A percentile compares a stretch with the other conserved stretches of the same genome.
These are phyloP conservation scores for Hylaeus anthracinus DNA, from an alignment of 1,140 invertebrate species.

Conservation along the genomic window DNA sequence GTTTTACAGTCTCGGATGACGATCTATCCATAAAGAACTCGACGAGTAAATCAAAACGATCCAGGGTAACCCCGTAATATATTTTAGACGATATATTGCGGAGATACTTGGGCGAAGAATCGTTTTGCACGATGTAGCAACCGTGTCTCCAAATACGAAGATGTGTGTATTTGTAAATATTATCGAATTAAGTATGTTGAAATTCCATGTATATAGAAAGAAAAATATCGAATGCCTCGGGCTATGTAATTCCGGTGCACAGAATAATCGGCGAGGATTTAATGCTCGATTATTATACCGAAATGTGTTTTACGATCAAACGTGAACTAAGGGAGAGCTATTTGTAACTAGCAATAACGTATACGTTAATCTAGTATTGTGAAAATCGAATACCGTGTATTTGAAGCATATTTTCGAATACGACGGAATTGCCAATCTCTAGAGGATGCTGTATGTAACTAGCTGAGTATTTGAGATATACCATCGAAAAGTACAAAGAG, in stretches of 20 bases:
- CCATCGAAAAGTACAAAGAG: slow-evolving; percentile 65
- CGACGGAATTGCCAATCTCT: slow-evolving; percentile 19
- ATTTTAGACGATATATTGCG: neutral
- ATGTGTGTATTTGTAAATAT: slow-evolving; percentile 65
- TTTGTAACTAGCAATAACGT: slow-evolving; percentile 55
- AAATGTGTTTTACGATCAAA: slow-evolving; percentile 1
- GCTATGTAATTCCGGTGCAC: slow-evolving; percentile 15
- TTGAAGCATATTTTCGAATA: slow-evolving; percentile 22
- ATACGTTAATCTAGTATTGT: slow-evolving; percentile 26
- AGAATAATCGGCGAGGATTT: slow-evolving; percentile 18
- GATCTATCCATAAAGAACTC: slow-evolving; percentile 13
- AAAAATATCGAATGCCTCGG: slow-evolving; percentile 42
- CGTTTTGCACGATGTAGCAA: slow-evolving; percentile 13
- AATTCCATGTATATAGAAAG: slow-evolving; percentile 54
- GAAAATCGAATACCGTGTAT: slow-evolving; percentile 31
- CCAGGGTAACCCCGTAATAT: neutral
- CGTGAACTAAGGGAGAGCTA: slow-evolving; percentile 33
- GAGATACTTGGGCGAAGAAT: neutral
- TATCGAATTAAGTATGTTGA: slow-evolving; percentile 62
- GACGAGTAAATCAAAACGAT: slow-evolving; percentile 11
- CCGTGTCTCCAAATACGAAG: slow-evolving; percentile 14
- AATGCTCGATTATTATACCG: neutral
- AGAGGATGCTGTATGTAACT: slow-evolving; percentile 14
- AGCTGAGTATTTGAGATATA: slow-evolving; percentile 52
- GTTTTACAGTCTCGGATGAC: slow-evolving; percentile 23